A percentile compares a stretch with the other conserved stretches of the same genome.
Evolutionary conservation across 2,888 invertebrate genomes (phyloP).

Genomic region (Drosophila antonietae): DNA sequence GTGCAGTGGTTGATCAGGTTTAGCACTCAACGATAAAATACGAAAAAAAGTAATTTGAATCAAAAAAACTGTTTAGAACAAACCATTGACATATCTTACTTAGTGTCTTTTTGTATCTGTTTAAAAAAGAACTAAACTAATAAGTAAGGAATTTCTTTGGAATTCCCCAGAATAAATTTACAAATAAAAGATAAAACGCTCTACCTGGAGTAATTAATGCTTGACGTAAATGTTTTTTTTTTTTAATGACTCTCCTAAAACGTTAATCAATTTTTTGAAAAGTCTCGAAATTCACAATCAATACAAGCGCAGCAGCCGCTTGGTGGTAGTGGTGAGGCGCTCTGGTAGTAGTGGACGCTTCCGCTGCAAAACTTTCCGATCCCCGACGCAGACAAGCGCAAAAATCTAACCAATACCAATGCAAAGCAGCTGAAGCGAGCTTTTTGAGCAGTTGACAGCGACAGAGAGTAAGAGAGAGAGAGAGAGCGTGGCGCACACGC

Average conservation of each 20-base stretch:
- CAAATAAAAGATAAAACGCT: not conserved
- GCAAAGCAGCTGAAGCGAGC: constrained; percentile 19
- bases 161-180: constrained; percentile 55
- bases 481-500: not conserved
- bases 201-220: constrained; percentile 31
- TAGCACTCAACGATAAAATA: constrained; percentile 2
- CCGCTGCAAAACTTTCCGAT: constrained; percentile 62
- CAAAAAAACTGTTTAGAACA: constrained; percentile 21
- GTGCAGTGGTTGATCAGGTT: constrained; percentile 52
- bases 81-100: constrained; percentile 50
- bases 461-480: not conserved
- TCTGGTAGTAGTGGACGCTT: constrained; percentile 60
- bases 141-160: constrained; percentile 44
- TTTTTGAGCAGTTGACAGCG: constrained; percentile 11
- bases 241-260: constrained; percentile 28
- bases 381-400: constrained; percentile 42
- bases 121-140: constrained; percentile 31
- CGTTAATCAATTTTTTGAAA: constrained; percentile 53
- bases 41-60: constrained; percentile 14
- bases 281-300: constrained; percentile 41
- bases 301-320: constrained; percentile 30
- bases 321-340: constrained; percentile 45
- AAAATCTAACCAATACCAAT: constrained; percentile 43
- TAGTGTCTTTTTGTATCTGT: constrained; percentile 11
- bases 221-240: constrained; percentile 1